Evolutionary conservation across 2,113 vertebrate species (phyloP), one percentile per base, ranked within the genome.

Genomic region (Gasterosteus aculeatus): DNA sequence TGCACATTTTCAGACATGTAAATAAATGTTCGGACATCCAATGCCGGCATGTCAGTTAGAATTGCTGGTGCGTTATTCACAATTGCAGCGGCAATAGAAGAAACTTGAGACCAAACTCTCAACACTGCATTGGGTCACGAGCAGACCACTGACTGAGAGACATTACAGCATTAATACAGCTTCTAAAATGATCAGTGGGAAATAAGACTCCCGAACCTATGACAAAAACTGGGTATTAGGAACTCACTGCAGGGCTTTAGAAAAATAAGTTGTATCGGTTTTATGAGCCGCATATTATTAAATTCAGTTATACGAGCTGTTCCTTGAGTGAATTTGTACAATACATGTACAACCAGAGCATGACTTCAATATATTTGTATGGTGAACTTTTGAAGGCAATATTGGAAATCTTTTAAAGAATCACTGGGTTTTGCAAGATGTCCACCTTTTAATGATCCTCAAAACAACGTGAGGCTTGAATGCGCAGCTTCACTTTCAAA

Each of bases 391-490:
- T 38, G 26, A 38, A 22, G 33, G 33, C 22, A 75, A 41, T 5
- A 42, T 80, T 31, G 44, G 3, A 33, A 56, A 53, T 18, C 4
- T 64, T 70, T 72, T 58, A 10, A 10, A 9, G 29, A 49, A 56
- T 51, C 31, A 56, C 1, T 56, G 31, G 5, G 3, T 8, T 58
- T 61, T 64, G 19, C 6, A 75, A 66, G 63, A 58, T 46, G 75
- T 35, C 31, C 35, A 62, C 58, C 53, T 77, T 69, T 33, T 59
- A 56, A 29, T 67, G 60, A 79, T 47, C 46, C 46, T 69, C 22
- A 46, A 85, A 86, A 64, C 51, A 84, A 69, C 47, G 41, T 19
- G 19, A 84, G 11, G 31, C 49, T 68, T 79, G 15, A 72, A 72
- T 62, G 42, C 39, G 42, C 41, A 78, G 57, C 46, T 76, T 51